Conservation (phyloP, 2,888 invertebrate genomes). For the Himalopsyche japonica region DNA sequence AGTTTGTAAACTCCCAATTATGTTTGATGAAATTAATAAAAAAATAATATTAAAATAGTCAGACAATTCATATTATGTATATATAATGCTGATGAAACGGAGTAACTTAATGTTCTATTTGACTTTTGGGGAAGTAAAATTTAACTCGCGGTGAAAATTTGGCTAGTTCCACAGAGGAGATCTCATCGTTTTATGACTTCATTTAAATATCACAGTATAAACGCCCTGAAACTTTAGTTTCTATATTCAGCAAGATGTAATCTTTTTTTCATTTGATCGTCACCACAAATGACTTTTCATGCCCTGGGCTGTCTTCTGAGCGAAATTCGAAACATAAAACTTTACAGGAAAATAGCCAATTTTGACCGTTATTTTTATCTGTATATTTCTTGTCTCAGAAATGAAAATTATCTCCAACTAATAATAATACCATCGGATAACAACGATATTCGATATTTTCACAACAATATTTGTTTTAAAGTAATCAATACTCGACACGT, state of each 20-base stretch:
- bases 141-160: neutral
- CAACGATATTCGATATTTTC: too few species aligned
- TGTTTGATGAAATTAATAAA: too few species aligned
- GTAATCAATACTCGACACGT: too few species aligned
- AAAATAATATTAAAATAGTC: too few species aligned
- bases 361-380: constrained; percentile 23
- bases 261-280: constrained; percentile 40
- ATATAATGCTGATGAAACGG: neutral
- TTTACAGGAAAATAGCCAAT: constrained; percentile 37
- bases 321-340: constrained; percentile 37
- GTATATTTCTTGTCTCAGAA: neutral
- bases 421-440: neutral
- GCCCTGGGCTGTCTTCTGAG: constrained; percentile 16
- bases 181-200: neutral
- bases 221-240: neutral
- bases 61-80: too few species aligned
- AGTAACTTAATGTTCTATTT: neutral
- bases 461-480: too few species aligned
- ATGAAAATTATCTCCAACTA: neutral
- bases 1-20: too few species aligned
- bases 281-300: constrained; percentile 36
- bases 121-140: neutral
- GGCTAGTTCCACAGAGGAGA: neutral
- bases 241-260: constrained; percentile 6
- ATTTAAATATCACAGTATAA: neutral